These are phyloP conservation scores for Phenganax stokvisi DNA, from an alignment of 92 coral and sea anemone species.

Conservation along the genomic window DNA sequence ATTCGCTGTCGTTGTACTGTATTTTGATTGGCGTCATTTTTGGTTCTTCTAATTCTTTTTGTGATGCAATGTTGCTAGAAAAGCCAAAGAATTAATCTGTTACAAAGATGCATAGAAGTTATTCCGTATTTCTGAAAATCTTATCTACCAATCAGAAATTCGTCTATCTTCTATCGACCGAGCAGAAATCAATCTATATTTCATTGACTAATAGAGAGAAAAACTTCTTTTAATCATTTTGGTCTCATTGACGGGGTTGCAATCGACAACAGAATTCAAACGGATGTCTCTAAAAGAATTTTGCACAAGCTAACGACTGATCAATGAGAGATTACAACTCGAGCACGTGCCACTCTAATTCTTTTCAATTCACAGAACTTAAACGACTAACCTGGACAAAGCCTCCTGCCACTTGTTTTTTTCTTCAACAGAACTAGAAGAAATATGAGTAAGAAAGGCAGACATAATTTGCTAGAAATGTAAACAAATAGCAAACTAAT, in stretches of 20 bases:
- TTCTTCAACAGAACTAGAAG: conserved; percentile 59
- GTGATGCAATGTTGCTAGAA: conserved; percentile 53
- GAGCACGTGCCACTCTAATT: too few species aligned
- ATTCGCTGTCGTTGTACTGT: conserved; percentile 78
- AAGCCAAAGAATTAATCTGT: not conserved
- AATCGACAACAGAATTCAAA: not conserved
- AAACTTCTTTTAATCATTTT: not conserved
- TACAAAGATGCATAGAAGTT: too few species aligned
- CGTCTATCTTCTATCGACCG: too few species aligned
- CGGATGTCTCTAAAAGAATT: too few species aligned
- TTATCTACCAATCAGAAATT: too few species aligned
- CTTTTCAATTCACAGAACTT: too few species aligned
- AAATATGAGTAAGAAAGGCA: not conserved
- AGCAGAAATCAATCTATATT: too few species aligned
- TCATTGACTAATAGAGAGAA: not conserved
- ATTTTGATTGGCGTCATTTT: conserved; percentile 68
- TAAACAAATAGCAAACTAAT: too few species aligned
- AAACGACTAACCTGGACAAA: conserved; percentile 59
- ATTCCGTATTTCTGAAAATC: too few species aligned
- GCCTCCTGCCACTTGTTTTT: conserved; percentile 72
- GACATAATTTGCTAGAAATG: too few species aligned
- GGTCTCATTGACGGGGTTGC: not conserved
- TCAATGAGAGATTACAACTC: too few species aligned
- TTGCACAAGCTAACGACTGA: too few species aligned
- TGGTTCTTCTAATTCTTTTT: conserved; percentile 67